These are phyloP conservation scores for Pollicipes pollicipes DNA, from an alignment of 1,140 invertebrate species.

Conservation along the genomic window DNA sequence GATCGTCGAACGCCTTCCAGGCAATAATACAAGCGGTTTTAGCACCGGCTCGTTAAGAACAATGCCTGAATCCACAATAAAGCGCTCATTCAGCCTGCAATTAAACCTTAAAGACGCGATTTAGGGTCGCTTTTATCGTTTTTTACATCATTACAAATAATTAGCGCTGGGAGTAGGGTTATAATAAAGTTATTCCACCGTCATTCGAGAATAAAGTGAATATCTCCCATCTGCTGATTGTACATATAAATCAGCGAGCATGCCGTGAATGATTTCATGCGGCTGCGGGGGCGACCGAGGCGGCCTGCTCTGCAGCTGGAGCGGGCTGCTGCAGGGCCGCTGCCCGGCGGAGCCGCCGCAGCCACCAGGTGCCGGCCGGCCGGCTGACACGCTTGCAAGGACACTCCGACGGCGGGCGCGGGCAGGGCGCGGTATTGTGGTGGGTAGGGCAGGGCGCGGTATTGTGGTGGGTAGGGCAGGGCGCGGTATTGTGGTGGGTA, in stretches of 20 bases:
- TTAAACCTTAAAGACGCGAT: neutral
- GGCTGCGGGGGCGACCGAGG: too few relatives aligned
- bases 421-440: too few relatives aligned
- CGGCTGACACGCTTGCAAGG: too few relatives aligned
- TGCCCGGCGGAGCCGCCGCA: too few relatives aligned
- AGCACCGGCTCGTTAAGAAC: neutral
- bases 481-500: too few relatives aligned
- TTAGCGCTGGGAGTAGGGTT: neutral
- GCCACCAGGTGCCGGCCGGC: too few relatives aligned
- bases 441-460: too few relatives aligned
- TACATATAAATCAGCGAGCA: neutral
- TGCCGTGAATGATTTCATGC: too few relatives aligned
- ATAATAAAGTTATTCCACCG: neutral
- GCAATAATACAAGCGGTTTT: neutral
- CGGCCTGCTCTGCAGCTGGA: too few relatives aligned
- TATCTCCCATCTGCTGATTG: neutral
- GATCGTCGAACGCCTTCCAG: neutral
- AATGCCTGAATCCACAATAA: neutral
- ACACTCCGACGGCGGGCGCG: too few relatives aligned
- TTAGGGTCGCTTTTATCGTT: neutral
- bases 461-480: too few relatives aligned
- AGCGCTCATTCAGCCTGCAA: neutral
- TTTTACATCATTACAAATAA: conserved; percentile 1
- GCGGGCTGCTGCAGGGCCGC: too few relatives aligned
- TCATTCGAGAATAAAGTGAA: neutral